Percentiles rank a stretch among this genome's conserved stretches.
phyloP scores from a whole-genome alignment of 2,888 invertebrate species.

The Drosophila neoperkinsi region DNA sequence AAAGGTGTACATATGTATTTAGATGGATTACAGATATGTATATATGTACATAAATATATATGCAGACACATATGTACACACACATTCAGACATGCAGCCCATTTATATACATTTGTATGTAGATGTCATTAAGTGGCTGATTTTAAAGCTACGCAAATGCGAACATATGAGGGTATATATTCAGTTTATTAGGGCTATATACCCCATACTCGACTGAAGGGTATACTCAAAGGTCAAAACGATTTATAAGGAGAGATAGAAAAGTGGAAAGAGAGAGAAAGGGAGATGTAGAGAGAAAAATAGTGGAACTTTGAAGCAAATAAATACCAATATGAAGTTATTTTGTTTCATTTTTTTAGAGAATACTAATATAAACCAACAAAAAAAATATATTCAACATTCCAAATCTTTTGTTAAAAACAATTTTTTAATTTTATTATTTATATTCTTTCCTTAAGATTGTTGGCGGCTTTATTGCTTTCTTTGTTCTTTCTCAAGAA shows the following conservation, averaged over 20 bases:
- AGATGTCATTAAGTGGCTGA: constrained; percentile 1
- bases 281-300: neutral
- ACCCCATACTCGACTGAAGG: neutral
- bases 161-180: neutral
- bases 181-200: constrained; percentile 21
- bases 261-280: neutral
- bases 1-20: neutral
- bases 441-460: neutral
- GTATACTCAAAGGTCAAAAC: neutral
- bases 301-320: neutral
- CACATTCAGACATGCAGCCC: neutral
- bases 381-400: neutral
- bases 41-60: neutral
- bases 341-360: neutral
- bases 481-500: neutral
- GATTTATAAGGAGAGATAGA: neutral
- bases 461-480: neutral
- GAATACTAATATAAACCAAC: neutral
- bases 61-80: neutral
- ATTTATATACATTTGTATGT: neutral
- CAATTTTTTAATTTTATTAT: neutral
- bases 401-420: neutral
- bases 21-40: constrained; percentile 1
- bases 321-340: neutral
- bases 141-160: neutral